A percentile compares a stretch with the other conserved stretches of the same genome.
Evolutionary conservation across 2,113 vertebrate species (phyloP).

Genomic region (Neolamprologus modestus): DNA sequence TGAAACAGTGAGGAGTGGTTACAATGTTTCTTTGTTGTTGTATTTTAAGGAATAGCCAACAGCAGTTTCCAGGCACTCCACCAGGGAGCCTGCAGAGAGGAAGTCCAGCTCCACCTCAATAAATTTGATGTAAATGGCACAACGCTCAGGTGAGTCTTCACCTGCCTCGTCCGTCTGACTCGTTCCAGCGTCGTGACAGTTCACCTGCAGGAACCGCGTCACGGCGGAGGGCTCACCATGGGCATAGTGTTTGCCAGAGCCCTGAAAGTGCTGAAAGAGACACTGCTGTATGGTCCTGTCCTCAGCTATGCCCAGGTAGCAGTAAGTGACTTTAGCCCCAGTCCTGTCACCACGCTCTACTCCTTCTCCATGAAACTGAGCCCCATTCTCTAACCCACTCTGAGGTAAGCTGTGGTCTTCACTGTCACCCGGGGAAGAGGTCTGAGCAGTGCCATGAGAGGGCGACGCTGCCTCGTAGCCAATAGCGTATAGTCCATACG

Average conservation of each 20-base stretch:
- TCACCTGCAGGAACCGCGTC: constrained; percentile 88
- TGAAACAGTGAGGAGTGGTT: constrained; percentile 1
- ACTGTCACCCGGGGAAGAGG: neutral
- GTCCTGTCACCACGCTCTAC: constrained; percentile 39
- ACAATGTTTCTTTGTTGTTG: constrained; percentile 76
- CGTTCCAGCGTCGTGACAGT: constrained; percentile 69
- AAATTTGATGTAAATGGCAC: constrained; percentile 91
- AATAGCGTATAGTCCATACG: constrained; percentile 88
- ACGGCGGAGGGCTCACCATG: constrained; percentile 81
- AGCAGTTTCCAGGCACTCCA: constrained; percentile 97
- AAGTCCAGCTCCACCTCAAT: constrained; percentile 99
- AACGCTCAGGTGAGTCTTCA: constrained; percentile 58
- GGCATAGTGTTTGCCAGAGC: constrained; percentile 80
- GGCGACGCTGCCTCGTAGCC: constrained; percentile 78
- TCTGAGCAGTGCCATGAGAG: neutral
- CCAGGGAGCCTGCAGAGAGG: constrained; percentile 93
- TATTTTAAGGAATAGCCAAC: constrained; percentile 91
- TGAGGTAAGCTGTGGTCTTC: constrained; percentile 56
- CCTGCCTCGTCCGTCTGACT: constrained; percentile 71
- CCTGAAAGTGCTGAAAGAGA: constrained; percentile 93
- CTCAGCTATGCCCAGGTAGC: constrained; percentile 93
- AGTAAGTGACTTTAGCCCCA: constrained; percentile 80
- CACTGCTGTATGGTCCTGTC: constrained; percentile 92
- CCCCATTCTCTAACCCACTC: constrained; percentile 31
- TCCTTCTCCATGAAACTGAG: constrained; percentile 1